Conservation (phyloP, 2,797 vertebrate species). For the Siniperca obscura region DNA sequence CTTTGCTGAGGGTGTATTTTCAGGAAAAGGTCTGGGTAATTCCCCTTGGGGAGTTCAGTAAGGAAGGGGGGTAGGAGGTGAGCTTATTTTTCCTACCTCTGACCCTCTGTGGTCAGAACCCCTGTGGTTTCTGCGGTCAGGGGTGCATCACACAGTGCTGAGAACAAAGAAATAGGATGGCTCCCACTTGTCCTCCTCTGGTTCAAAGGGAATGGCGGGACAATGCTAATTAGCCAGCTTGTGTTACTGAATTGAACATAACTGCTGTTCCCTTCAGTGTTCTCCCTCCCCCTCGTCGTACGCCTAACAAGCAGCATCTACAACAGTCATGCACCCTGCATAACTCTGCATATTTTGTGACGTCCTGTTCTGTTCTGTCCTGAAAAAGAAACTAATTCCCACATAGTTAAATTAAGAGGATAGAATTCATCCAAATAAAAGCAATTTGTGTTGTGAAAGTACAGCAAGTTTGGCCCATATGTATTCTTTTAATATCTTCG, state of each 20-base stretch:
- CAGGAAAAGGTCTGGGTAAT: slow-evolving; percentile 46
- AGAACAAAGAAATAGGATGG: slow-evolving; percentile 77
- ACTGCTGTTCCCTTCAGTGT: slow-evolving; percentile 66
- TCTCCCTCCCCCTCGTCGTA: slow-evolving; percentile 45
- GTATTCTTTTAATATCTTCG: slow-evolving; percentile 44
- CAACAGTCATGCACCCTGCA: slow-evolving; percentile 64
- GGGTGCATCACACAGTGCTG: slow-evolving; percentile 58
- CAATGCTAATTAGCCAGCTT: slow-evolving; percentile 79
- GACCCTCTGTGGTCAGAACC: slow-evolving; percentile 66
- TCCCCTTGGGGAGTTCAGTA: slow-evolving; percentile 31
- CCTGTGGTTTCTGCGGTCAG: slow-evolving; percentile 66
- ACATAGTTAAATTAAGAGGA: slow-evolving; percentile 34
- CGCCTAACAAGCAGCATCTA: slow-evolving; percentile 69
- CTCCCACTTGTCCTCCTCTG: slow-evolving; percentile 71
- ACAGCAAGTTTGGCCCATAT: slow-evolving; percentile 14
- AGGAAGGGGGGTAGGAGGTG: slow-evolving; percentile 23
- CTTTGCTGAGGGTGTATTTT: slow-evolving; percentile 54
- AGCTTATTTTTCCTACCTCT: slow-evolving; percentile 52
- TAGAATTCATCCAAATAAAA: slow-evolving; percentile 44
- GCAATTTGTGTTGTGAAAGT: slow-evolving; percentile 36
- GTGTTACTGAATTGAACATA: slow-evolving; percentile 70
- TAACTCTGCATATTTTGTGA: slow-evolving; percentile 74
- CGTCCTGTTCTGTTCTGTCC: slow-evolving; percentile 43
- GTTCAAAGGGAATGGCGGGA: slow-evolving; percentile 76
- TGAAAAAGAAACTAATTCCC: slow-evolving; percentile 42